These are phyloP conservation scores for Sanderia malayensis DNA, from an alignment of 30 jellyfish, hydroid and myxozoan species.

Conservation along the genomic window DNA sequence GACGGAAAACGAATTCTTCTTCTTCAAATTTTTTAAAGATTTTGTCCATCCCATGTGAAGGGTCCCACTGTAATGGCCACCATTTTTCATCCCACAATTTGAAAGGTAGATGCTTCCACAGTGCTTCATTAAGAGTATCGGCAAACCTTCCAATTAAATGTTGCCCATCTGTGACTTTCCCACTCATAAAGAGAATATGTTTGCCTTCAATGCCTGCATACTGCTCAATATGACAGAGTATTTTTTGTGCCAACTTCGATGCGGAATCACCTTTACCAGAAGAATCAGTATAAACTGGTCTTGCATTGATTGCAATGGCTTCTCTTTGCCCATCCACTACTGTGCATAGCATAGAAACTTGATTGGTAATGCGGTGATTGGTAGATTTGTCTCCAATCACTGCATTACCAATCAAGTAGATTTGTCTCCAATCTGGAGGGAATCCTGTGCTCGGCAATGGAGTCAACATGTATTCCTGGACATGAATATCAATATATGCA, in stretches of 20 bases:
- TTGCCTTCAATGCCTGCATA: background rate
- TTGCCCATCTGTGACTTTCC: constrained; percentile 9
- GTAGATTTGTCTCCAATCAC: constrained; percentile 16
- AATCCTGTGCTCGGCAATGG: constrained; percentile 24
- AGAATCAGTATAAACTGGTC: constrained; percentile 8
- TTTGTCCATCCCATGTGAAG: constrained; percentile 13
- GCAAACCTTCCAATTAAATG: background rate
- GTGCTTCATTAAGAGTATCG: background rate
- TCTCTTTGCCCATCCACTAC: constrained; percentile 12
- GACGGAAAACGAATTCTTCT: background rate
- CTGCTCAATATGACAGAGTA: background rate
- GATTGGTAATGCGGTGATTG: constrained; percentile 20
- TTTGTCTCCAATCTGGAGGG: background rate
- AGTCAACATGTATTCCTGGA: background rate
- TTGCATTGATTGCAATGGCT: constrained; percentile 3
- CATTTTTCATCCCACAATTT: background rate
- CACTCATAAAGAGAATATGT: background rate
- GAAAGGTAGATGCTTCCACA: background rate
- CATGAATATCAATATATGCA: constrained; percentile 1
- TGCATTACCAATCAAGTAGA: too few species aligned
- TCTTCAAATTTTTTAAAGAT: background rate
- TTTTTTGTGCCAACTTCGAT: background rate
- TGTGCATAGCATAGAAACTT: constrained; percentile 3
- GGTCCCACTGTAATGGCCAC: constrained; percentile 36
- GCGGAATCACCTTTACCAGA: constrained; percentile 11